phyloP scores from a whole-genome alignment of 2,888 invertebrate genomes.

The Mesoligia furuncula region DNA sequence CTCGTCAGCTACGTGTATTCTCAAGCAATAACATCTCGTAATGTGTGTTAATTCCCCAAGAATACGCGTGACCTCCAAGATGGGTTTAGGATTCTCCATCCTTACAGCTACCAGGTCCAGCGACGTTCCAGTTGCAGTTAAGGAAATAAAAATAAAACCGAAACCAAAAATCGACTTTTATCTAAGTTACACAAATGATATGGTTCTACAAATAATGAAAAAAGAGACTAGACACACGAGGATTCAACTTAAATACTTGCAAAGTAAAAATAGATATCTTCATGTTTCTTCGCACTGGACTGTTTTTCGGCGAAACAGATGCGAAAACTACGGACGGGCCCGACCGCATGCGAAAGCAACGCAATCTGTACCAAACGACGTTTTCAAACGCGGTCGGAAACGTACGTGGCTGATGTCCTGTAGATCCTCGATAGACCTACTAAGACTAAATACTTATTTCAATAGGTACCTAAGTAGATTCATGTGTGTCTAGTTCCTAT shows the following conservation, averaged over 20 bases:
- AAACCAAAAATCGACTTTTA: slow-evolving; percentile 14
- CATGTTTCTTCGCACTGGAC: neutral
- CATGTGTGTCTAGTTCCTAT: slow-evolving; percentile 48
- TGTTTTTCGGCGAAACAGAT: slow-evolving; percentile 4
- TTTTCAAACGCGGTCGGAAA: slow-evolving; percentile 49
- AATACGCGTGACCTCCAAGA: slow-evolving; percentile 99
- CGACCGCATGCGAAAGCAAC: slow-evolving; percentile 44
- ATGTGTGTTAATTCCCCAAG: slow-evolving; percentile 99
- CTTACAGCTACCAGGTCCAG: slow-evolving; percentile 49
- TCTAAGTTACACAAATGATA: neutral
- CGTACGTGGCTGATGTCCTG: slow-evolving; percentile 20
- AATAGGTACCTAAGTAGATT: slow-evolving; percentile 35
- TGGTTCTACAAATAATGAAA: neutral
- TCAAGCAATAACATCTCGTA: slow-evolving; percentile 99
- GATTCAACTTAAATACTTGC: slow-evolving; percentile 30
- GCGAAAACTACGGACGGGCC: slow-evolving; percentile 30
- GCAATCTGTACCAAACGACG: slow-evolving; percentile 30
- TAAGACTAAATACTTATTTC: neutral
- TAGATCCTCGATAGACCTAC: neutral
- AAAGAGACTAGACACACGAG: slow-evolving; percentile 47
- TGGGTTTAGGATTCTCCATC: slow-evolving; percentile 63
- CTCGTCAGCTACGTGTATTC: slow-evolving; percentile 99
- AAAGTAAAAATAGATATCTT: slow-evolving; percentile 2
- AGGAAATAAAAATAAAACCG: neutral
- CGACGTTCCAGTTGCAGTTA: neutral